Conservation (phyloP, 2,888 invertebrate species). For the Scaptomyza cyrtandrae region DNA sequence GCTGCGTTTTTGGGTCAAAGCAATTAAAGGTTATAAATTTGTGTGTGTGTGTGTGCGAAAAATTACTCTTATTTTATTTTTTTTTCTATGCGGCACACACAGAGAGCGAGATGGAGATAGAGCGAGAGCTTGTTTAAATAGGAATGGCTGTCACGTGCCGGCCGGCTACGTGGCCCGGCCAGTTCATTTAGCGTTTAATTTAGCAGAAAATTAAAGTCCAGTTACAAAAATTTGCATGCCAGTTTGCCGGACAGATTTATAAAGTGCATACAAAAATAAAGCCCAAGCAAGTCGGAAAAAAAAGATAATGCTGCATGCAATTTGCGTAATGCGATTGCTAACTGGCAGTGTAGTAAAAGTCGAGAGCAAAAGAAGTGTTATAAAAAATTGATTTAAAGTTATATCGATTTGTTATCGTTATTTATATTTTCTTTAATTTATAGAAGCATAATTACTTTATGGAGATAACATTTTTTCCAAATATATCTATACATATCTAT, state of each 20-base stretch:
- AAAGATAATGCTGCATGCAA: neutral
- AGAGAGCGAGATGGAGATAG: neutral
- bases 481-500: too few species aligned
- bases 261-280: constrained; percentile 36
- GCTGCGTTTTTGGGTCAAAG: constrained; percentile 80
- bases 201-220: constrained; percentile 78
- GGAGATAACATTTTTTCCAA: too few species aligned
- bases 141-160: constrained; percentile 53
- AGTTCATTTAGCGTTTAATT: constrained; percentile 78
- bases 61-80: constrained; percentile 60
- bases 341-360: neutral
- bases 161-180: constrained; percentile 59
- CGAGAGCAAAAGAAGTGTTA: neutral
- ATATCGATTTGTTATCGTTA: neutral
- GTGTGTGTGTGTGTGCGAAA: constrained; percentile 68
- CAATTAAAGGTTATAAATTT: constrained; percentile 82
- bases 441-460: too few species aligned
- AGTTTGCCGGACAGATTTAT: constrained; percentile 67
- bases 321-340: neutral
- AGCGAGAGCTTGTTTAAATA: constrained; percentile 3
- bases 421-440: neutral
- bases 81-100: constrained; percentile 8
- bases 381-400: neutral
- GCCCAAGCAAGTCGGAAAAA: constrained; percentile 7
- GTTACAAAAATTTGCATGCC: constrained; percentile 74